Base-by-base conservation (phyloP, 2,888 invertebrate genomes). In the Lapara coniferarum region DNA sequence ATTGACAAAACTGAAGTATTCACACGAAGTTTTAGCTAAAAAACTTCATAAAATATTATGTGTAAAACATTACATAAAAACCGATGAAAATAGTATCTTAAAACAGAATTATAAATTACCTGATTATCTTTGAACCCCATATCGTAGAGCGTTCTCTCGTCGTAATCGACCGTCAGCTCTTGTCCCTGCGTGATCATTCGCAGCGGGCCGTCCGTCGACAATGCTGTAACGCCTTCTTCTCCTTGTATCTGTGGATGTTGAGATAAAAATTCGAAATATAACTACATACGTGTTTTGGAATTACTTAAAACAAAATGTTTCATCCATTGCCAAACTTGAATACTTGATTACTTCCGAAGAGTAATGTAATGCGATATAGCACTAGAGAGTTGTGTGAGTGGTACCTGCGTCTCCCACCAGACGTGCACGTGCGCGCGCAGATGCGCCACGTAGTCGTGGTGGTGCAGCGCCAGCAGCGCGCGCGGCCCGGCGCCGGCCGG, bases 61-160 rank as follows among this genome's bases (percentile, higher is more conserved):
- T 25, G 2, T 2, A 25, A 2, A 25, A 25, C 25, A 25, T 25
- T 25, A 25, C 1, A 25, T 25, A 25, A 25, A 25, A 25, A 1
- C 25, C 25, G 25, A 25, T 25, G 25, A 25, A 25, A 25, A 25
- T 25, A 25, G 2, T 25, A 2, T 25, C 25, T 1, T 25, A 25
- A 25, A 25, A 25, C 25, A 25, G 25, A 25, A 10, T 1, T 1
- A 16, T 46, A 16, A 16, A n/a, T 49, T 78, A 96, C 96, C 95
- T 98, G 98, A 85, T 97, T 96, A 86, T 99, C 98, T 86, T 98
- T 99, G 85, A 98, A 98, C 30, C 98, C 98, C 95, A 98, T 97
- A 86, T 98, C 98, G 55, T 96, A 96, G 2, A 98, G 91, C 2
- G 97, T 97, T 77, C 98, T 97, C 84, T 98, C 98, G 85, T 99